phyloP scores from a whole-genome alignment of 2,888 invertebrate species.

The Drymonia ruficornis region DNA sequence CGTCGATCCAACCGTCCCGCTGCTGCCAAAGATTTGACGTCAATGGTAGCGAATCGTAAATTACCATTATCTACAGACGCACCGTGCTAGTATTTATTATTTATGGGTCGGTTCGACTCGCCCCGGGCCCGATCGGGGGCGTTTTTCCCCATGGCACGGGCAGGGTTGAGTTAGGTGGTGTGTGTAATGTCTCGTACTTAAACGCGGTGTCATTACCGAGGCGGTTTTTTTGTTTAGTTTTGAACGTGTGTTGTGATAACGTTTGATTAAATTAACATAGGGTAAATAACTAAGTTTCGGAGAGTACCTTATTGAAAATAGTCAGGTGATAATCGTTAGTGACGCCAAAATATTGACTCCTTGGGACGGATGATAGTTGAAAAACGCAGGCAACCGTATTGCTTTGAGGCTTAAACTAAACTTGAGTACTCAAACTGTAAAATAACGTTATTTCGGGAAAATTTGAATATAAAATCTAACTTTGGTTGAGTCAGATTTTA shows the following conservation, averaged over 20 bases:
- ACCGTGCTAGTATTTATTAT: constrained; percentile 83
- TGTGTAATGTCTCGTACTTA: constrained; percentile 57
- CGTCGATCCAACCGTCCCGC: constrained; percentile 65
- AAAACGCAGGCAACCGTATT: too few relatives aligned
- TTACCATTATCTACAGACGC: constrained; percentile 84
- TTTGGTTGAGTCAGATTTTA: too few relatives aligned
- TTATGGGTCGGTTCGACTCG: constrained; percentile 81
- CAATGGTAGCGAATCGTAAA: constrained; percentile 77
- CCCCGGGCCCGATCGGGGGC: constrained; percentile 67
- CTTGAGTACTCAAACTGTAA: too few relatives aligned
- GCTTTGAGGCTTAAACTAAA: too few relatives aligned
- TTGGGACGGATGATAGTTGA: too few relatives aligned
- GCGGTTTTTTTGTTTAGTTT: constrained; percentile 38
- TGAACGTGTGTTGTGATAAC: constrained; percentile 18
- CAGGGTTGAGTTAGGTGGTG: constrained; percentile 60
- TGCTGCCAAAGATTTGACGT: constrained; percentile 78
- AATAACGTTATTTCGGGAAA: too few relatives aligned
- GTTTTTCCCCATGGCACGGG: constrained; percentile 66
- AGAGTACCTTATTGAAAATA: too few relatives aligned
- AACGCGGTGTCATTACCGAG: constrained; percentile 42
- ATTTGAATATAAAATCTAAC: too few relatives aligned
- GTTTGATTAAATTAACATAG: constrained; percentile 10
- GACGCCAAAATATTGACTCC: too few relatives aligned
- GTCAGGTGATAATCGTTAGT: too few relatives aligned
- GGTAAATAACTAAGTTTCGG: too few relatives aligned